Evolutionary conservation across 64 coral and sea anemone genomes (phyloP).

Genomic region (Actinia equina): DNA sequence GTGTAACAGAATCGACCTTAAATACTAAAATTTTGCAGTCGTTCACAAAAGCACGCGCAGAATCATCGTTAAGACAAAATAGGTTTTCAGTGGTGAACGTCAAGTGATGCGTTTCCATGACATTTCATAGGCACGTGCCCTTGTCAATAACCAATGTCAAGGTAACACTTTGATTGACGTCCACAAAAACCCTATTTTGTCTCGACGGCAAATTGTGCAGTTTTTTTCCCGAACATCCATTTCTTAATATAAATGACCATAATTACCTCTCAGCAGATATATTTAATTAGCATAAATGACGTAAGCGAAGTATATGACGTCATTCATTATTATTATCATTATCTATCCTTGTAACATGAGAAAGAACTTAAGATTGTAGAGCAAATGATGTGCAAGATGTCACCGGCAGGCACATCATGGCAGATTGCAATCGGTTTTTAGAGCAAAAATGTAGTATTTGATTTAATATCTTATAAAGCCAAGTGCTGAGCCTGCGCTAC

Average conservation of each 20-base stretch:
- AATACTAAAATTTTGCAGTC: too few species aligned
- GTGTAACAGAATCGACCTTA: too few species aligned
- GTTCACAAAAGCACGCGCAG: too few species aligned
- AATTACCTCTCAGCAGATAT: neutral
- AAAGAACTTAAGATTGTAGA: neutral
- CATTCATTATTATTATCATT: neutral
- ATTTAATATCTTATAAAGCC: neutral
- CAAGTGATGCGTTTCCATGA: too few species aligned
- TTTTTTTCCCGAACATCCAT: too few species aligned
- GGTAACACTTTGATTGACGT: too few species aligned
- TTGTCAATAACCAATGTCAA: too few species aligned
- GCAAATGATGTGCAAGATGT: neutral
- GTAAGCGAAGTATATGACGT: neutral
- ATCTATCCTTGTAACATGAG: neutral
- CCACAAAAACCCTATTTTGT: too few species aligned
- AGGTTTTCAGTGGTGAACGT: too few species aligned
- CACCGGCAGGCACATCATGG: neutral
- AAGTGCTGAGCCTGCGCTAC: conserved; percentile 15
- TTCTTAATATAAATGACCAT: neutral
- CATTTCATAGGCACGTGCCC: too few species aligned
- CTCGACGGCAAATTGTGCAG: too few species aligned
- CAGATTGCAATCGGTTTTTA: neutral
- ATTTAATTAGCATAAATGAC: neutral
- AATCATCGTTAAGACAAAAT: too few species aligned
- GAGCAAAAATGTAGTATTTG: neutral